Conservation (phyloP, 2,797 vertebrate species). For the Eidolon dupreanum region DNA sequence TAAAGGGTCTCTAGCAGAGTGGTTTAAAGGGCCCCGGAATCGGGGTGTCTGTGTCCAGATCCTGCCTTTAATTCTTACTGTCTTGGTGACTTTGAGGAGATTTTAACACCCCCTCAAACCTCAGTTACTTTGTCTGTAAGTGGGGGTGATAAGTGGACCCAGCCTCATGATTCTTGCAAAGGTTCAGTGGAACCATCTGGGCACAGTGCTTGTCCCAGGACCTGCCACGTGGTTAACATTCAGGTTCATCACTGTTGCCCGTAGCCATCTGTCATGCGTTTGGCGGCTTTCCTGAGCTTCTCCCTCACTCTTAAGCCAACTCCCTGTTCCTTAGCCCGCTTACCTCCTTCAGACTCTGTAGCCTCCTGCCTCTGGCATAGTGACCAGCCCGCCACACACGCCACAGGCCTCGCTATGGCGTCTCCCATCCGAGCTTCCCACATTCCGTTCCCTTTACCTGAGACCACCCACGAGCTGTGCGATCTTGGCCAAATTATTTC, state of each 20-base stretch:
- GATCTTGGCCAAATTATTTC: background rate
- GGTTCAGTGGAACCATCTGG: background rate
- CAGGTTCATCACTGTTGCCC: fast-evolving
- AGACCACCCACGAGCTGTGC: background rate
- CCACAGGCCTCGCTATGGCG: background rate
- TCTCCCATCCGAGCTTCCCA: background rate
- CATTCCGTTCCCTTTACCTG: background rate
- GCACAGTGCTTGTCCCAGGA: background rate
- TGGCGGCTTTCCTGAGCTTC: background rate
- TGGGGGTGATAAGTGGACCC: background rate
- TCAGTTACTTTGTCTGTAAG: background rate
- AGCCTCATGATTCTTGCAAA: background rate
- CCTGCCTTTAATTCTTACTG: background rate
- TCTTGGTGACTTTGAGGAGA: background rate
- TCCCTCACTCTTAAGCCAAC: background rate
- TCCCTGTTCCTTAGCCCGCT: background rate
- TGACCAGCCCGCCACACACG: background rate
- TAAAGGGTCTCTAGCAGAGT: background rate
- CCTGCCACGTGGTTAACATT: fast-evolving
- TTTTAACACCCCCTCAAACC: background rate
- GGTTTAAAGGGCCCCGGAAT: background rate
- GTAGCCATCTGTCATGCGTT: background rate
- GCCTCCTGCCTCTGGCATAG: background rate
- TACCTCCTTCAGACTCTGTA: background rate
- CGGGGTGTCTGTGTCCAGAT: background rate